Conservation (phyloP, 2,113 vertebrate species). For the Cyanoramphus novaezelandiae region DNA sequence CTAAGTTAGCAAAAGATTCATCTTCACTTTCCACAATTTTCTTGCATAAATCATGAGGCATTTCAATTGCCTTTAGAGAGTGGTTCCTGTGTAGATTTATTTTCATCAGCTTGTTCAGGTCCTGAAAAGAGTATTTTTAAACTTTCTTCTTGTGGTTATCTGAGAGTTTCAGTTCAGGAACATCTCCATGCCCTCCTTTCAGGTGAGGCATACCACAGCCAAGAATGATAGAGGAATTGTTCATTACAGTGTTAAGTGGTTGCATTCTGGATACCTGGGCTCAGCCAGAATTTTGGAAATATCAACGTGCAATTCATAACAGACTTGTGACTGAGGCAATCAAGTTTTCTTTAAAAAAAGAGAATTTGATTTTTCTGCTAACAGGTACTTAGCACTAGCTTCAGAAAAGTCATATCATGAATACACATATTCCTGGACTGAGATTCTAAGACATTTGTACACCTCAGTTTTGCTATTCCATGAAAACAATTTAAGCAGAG, state of each 20-base stretch:
- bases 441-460: neutral
- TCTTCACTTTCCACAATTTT: constrained; percentile 3
- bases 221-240: constrained; percentile 33
- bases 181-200: constrained; percentile 10
- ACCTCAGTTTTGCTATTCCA: neutral
- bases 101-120: constrained; percentile 62
- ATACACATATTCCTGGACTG: neutral
- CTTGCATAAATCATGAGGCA: neutral
- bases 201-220: constrained; percentile 65
- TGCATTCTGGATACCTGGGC: constrained; percentile 40
- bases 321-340: neutral
- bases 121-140: constrained; percentile 33
- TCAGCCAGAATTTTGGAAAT: neutral
- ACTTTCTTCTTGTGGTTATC: constrained; percentile 72
- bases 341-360: constrained; percentile 37
- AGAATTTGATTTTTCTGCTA: neutral
- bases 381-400: neutral
- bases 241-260: constrained; percentile 65
- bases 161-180: constrained; percentile 69
- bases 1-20: constrained; percentile 67
- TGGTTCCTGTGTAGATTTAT: constrained; percentile 63
- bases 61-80: neutral
- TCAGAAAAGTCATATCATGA: neutral
- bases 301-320: neutral
- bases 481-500: neutral